Conservation (phyloP, 2,113 vertebrate species). For the Setophaga coronata region DNA sequence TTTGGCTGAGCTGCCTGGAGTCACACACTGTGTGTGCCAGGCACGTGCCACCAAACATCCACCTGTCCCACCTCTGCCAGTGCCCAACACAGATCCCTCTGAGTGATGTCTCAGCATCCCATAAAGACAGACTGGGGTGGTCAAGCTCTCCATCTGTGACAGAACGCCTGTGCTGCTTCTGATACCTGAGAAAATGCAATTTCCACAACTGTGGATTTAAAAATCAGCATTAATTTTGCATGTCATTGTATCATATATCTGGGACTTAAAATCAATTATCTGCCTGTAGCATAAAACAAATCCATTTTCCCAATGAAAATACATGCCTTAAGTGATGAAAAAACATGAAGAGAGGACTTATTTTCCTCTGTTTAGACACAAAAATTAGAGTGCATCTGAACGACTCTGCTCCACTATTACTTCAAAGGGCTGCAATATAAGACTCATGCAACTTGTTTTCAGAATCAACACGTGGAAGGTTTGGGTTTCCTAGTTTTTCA, state of each 20-base stretch:
- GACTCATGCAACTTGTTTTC: background rate
- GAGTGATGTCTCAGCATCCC: background rate
- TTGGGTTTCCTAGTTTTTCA: slow-evolving; percentile 10
- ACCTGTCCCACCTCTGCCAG: background rate
- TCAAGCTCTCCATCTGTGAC: background rate
- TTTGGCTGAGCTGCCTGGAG: background rate
- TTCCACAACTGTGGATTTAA: background rate
- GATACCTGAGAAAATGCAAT: background rate
- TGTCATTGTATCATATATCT: background rate
- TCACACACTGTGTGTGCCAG: background rate
- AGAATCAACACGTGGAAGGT: background rate
- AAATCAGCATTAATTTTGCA: background rate
- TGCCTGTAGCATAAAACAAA: background rate
- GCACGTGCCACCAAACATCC: background rate
- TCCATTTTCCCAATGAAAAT: background rate
- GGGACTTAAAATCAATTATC: background rate
- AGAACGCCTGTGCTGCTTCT: background rate
- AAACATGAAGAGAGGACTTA: background rate
- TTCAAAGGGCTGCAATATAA: background rate
- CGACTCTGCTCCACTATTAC: background rate
- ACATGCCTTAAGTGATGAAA: background rate
- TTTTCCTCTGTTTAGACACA: background rate
- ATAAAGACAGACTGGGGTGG: background rate
- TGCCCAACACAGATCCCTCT: background rate
- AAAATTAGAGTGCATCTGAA: background rate